phyloP scores from a whole-genome alignment of 2,113 vertebrate species.

The Rhabdornis inornatus region DNA sequence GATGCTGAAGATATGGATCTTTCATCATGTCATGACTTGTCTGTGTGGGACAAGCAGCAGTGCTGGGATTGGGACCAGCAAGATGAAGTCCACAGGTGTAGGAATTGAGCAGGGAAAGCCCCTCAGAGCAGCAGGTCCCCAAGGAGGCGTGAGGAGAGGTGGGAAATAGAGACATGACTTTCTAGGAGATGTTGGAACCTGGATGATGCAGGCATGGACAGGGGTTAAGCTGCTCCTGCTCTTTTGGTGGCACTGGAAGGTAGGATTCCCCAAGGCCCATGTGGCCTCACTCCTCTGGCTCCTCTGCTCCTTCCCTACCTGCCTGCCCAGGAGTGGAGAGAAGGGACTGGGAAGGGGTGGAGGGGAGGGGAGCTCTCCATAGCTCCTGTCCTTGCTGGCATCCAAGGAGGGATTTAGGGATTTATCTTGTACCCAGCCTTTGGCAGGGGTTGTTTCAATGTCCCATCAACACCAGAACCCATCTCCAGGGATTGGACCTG shows the following conservation, averaged over 20 bases:
- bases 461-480: slow-evolving; percentile 5
- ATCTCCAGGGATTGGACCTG: background rate
- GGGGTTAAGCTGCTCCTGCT: background rate
- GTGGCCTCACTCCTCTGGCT: background rate
- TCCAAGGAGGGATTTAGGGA: slow-evolving; percentile 4
- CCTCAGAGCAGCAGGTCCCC: background rate
- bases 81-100: background rate
- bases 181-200: background rate
- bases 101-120: background rate
- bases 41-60: background rate
- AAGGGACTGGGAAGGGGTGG: background rate
- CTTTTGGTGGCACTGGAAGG: background rate
- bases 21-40: fast-evolving
- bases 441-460: background rate
- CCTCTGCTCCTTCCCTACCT: background rate
- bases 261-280: background rate
- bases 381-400: background rate
- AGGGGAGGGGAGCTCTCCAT: background rate
- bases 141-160: fast-evolving
- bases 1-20: background rate
- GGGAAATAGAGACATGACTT: background rate
- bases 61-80: background rate
- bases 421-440: background rate
- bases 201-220: background rate
- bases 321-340: background rate